phyloP scores from a whole-genome alignment of 2,888 invertebrate species.

The Synergus japonicus region DNA sequence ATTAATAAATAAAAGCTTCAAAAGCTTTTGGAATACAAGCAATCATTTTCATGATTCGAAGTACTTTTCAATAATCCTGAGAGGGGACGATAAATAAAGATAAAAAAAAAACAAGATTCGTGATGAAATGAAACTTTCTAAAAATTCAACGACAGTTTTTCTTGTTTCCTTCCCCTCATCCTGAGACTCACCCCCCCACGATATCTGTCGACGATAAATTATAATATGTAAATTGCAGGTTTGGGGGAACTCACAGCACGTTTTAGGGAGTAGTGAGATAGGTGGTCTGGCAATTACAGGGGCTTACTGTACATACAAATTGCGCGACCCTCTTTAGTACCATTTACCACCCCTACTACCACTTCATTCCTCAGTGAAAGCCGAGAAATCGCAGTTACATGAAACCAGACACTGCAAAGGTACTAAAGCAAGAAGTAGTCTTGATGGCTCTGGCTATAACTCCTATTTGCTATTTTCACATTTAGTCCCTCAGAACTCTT shows the following conservation, averaged over 20 bases:
- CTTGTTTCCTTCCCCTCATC: not conserved
- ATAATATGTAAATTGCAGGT: constrained; percentile 2
- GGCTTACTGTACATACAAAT: constrained; percentile 53
- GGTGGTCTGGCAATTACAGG: constrained; percentile 51
- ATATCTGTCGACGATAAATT: not conserved
- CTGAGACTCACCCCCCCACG: not conserved
- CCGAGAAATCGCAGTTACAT: constrained; percentile 3
- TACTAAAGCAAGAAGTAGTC: not conserved
- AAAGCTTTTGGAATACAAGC: too few relatives aligned
- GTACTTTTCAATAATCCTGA: too few relatives aligned
- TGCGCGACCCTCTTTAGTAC: constrained; percentile 48
- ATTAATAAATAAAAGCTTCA: not conserved
- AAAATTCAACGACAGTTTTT: not conserved
- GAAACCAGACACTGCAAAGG: constrained; percentile 7
- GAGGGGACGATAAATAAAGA: too few relatives aligned
- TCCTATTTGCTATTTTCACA: not conserved
- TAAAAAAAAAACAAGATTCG: not conserved
- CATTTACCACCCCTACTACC: constrained; percentile 43
- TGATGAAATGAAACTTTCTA: not conserved
- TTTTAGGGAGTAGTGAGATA: constrained; percentile 44
- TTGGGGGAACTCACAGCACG: constrained; percentile 4
- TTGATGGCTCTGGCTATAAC: not conserved
- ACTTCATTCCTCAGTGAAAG: constrained; percentile 3
- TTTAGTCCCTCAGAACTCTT: not conserved
- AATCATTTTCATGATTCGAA: too few relatives aligned